Evolutionary conservation across 2,888 invertebrate genomes (phyloP).

Genomic region (Chloroclysta siterata): DNA sequence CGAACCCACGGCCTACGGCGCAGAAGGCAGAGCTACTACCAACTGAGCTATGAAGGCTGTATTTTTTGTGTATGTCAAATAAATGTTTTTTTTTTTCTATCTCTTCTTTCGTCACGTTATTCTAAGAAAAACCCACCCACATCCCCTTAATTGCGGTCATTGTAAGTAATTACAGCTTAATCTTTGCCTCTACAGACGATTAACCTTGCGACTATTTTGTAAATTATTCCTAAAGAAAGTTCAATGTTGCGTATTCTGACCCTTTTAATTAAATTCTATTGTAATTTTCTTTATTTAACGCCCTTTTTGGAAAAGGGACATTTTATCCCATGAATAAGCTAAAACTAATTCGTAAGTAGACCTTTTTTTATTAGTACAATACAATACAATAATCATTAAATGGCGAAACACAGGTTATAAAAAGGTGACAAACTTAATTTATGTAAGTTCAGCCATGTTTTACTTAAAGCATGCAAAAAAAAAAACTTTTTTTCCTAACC

Average conservation of each 20-base stretch:
- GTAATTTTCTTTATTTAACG: conserved; percentile 27
- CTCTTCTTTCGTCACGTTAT: not conserved
- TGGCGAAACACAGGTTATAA: no score
- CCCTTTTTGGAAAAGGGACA: conserved; percentile 16
- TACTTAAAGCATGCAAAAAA: no score
- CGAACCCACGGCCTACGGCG: no score
- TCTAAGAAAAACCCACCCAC: conserved; percentile 18
- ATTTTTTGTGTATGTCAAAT: no score
- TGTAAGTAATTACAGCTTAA: conserved; percentile 38
- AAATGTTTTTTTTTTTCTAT: not conserved
- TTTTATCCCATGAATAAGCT: conserved; percentile 13
- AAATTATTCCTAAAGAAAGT: conserved; percentile 25
- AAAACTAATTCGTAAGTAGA: not conserved
- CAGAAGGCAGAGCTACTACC: no score
- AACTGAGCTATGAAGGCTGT: no score
- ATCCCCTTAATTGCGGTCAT: conserved; percentile 40
- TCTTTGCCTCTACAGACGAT: conserved; percentile 38
- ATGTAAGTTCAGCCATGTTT: no score
- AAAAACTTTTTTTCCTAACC: no score
- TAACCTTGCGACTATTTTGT: conserved; percentile 25
- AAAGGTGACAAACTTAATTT: no score
- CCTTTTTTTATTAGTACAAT: not conserved
- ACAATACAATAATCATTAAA: no score
- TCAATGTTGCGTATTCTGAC: conserved; percentile 24
- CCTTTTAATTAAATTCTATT: conserved; percentile 33